Evolutionary conservation across 1,140 invertebrate genomes (phyloP).

Genomic region (Heterodera schachtii): DNA sequence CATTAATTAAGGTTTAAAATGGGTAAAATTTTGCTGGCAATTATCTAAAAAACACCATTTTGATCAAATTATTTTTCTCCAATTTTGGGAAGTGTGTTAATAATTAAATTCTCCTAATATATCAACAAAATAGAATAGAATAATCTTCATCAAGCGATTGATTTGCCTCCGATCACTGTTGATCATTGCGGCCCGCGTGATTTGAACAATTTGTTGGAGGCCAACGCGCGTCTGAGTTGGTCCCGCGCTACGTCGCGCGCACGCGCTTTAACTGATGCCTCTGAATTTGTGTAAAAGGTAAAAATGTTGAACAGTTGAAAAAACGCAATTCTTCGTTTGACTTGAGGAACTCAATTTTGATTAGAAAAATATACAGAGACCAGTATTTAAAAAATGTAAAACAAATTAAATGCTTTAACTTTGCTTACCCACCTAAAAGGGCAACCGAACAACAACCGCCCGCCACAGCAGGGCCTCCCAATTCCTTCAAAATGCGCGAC

Average conservation of each 20-base stretch:
- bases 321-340: neutral
- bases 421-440: neutral
- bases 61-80: no score
- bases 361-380: neutral
- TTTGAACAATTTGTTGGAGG: slow-evolving; percentile 67
- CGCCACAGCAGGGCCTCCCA: slow-evolving; percentile 79
- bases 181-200: slow-evolving; percentile 41
- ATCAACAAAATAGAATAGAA: no score
- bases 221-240: slow-evolving; percentile 77
- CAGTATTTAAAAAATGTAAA: no score
- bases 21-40: no score
- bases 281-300: slow-evolving; percentile 15
- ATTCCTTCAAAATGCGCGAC: slow-evolving; percentile 68
- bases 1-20: no score
- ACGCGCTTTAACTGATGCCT: slow-evolving; percentile 70
- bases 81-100: neutral
- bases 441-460: slow-evolving; percentile 4
- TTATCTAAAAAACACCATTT: no score
- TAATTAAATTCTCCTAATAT: no score
- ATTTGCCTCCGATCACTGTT: neutral
- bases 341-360: no score
- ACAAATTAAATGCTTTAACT: no score
- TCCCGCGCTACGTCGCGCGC: slow-evolving; percentile 80
- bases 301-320: neutral
- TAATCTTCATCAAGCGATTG: no score